These are phyloP conservation scores for Squalus acanthias DNA, from an alignment of 2,797 vertebrate species.

Conservation along the genomic window DNA sequence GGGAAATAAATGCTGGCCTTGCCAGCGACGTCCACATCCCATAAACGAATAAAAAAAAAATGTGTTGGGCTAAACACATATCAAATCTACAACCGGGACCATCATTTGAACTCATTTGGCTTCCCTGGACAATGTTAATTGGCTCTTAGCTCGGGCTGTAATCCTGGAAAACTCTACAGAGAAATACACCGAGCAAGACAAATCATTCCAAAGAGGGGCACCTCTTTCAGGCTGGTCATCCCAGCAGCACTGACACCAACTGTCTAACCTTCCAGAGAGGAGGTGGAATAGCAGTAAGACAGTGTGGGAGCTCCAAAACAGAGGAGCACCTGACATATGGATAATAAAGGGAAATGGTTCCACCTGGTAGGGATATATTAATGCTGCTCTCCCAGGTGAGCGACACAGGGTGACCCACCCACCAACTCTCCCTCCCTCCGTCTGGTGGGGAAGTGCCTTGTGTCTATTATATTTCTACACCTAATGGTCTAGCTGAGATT, in stretches of 20 bases:
- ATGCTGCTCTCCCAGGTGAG: background rate
- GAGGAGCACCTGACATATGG: background rate
- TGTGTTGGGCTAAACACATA: background rate
- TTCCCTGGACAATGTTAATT: background rate
- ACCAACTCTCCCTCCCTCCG: background rate
- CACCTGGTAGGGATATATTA: background rate
- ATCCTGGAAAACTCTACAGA: background rate
- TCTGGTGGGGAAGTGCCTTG: background rate
- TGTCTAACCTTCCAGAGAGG: background rate
- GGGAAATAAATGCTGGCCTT: too few species aligned
- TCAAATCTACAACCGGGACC: background rate
- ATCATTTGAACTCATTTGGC: background rate
- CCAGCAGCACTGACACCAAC: background rate
- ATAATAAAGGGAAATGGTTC: background rate
- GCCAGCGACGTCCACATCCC: too few species aligned
- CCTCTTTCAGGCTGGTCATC: background rate
- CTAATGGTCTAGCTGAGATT: background rate
- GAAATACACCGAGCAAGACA: background rate
- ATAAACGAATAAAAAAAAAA: too few species aligned
- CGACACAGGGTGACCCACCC: too few species aligned
- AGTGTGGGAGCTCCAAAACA: background rate
- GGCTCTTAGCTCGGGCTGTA: too few species aligned
- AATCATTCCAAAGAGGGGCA: background rate
- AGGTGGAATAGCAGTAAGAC: background rate
- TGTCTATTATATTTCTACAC: background rate